Evolutionary conservation across 2,888 invertebrate genomes (phyloP), one percentile per base, ranked within the genome.

Genomic region (Gnatocerus cornutus): DNA sequence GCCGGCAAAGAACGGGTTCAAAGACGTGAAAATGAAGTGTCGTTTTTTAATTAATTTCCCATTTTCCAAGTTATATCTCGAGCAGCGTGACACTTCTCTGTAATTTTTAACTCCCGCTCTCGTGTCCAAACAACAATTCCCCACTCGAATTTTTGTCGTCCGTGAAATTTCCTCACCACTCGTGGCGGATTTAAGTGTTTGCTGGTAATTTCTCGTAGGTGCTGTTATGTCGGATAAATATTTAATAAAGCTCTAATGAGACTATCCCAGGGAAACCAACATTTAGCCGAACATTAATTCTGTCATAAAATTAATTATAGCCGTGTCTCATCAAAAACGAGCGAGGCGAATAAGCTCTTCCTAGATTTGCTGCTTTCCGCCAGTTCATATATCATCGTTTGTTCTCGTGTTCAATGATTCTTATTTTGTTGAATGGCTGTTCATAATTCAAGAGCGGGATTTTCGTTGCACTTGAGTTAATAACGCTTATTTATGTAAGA

Each of bases 351-450:
- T 46, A 45, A 48, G 50, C 39, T 33, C 48, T 63, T 53, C 63
- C 33, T 63, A 53, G 63, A 63, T 63, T 63, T 53, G 63, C 63
- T 45, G 53, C 53, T 43, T 63, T 52, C 63, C 58, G 10, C 13
- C 59, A 53, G 52, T 63, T 53, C 52, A 63, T 63, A 63, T 63
- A 63, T 63, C 63, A 53, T 53, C 63, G 41, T 53, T 53, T 63
- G 63, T 63, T 63, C 63, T 53, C 63, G 50, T 53, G 63, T 43
- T 63, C 53, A 27, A 45, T 46, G 29, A 39, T 63, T 63, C 41
- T 52, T 63, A 52, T 52, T 63, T 63, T 21, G 48, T 48, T 48
- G 50, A 61, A 61, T 59, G 37, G 59, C 59, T 14, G 41, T 45
- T 30, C 33, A 59, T 59, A 59, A 59, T 33, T 59, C 37, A 45